Base-by-base conservation (phyloP, 2,113 vertebrate species). In the Empidonax alnorum region DNA sequence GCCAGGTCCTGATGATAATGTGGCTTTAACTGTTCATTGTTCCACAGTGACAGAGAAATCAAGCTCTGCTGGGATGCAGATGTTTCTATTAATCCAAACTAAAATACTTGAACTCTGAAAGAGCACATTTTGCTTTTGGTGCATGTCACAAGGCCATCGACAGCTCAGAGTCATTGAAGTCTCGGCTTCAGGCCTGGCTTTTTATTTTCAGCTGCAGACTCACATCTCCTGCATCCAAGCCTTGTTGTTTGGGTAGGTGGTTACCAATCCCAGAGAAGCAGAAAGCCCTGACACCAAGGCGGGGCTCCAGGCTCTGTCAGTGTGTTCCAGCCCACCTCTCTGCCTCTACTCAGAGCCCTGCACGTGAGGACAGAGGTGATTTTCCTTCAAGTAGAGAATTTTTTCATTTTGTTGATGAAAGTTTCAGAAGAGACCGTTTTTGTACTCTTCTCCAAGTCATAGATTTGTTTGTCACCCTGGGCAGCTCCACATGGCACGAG, bases 1-100 rank as follows among this genome's bases (percentile, higher is more conserved):
- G 88, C 65, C 83, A 72, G 88, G 85, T 91, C 86, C 90, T 42
- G 53, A 90, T 42, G 52, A 41, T 74, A 87, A 83, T 55, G 71
- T 8, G 59, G 79, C 33, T 77, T 87, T 88, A 89, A 87, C 52
- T 90, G 83, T 90, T 84, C 65, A 0, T 63, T 95, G 82, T 41
- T 94, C 63, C 73, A 12, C 39, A 49, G 56, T 56, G 65, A 90
- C 83, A 86, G 47, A 30, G n/a, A 59, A 76, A 61, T 35, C 47
- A 21, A 49, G 73, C 65, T 86, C 77, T 95, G 39, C 63, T 67
- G 72, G 46, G 52, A 65, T 67, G 72, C 39, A 85, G 23, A 55
- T 41, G 27, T 23, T 88, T 91, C 65, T 47, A 55, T 63, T 75
- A 31, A 44, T 80, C 3, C 8, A 19, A 56, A 68, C 55, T 62